phyloP scores from a whole-genome alignment of 2,797 vertebrate species.

The Acrossocheilus wenchowensis region DNA sequence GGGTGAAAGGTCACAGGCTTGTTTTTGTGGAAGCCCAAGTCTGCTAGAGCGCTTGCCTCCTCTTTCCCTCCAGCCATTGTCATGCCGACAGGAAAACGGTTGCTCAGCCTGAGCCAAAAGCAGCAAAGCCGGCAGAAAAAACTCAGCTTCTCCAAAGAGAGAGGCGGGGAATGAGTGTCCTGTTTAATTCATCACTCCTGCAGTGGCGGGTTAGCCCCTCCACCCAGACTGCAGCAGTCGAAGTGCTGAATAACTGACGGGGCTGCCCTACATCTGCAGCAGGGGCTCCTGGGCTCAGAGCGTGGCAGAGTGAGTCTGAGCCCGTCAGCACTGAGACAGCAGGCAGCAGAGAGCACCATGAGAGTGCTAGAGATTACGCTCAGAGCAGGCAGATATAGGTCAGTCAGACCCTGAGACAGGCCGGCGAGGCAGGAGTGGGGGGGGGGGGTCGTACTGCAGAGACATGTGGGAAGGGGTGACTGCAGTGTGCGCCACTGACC shows the following conservation, averaged over 20 bases:
- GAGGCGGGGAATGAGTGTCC: constrained; percentile 51
- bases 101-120: constrained; percentile 63
- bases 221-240: constrained; percentile 43
- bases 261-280: constrained; percentile 38
- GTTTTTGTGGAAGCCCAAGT: constrained; percentile 53
- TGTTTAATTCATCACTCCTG: constrained; percentile 54
- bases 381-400: constrained; percentile 69
- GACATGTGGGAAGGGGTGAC: background rate
- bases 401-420: constrained; percentile 61
- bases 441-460: constrained; percentile 4
- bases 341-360: constrained; percentile 29
- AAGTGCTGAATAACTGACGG: constrained; percentile 52
- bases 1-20: constrained; percentile 61
- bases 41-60: constrained; percentile 39
- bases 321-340: constrained; percentile 17
- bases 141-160: constrained; percentile 57
- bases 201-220: constrained; percentile 29
- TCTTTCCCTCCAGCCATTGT: constrained; percentile 63
- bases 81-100: constrained; percentile 69
- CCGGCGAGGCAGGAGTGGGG: constrained; percentile 41
- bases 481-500: constrained; percentile 24
- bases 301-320: background rate
- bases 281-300: constrained; percentile 43
- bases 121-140: constrained; percentile 60
- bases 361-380: constrained; percentile 43